A percentile compares a stretch with the other conserved stretches of the same genome.
These are phyloP conservation scores for Nyctibius grandis DNA, from an alignment of 2,797 vertebrate species.

Conservation along the genomic window DNA sequence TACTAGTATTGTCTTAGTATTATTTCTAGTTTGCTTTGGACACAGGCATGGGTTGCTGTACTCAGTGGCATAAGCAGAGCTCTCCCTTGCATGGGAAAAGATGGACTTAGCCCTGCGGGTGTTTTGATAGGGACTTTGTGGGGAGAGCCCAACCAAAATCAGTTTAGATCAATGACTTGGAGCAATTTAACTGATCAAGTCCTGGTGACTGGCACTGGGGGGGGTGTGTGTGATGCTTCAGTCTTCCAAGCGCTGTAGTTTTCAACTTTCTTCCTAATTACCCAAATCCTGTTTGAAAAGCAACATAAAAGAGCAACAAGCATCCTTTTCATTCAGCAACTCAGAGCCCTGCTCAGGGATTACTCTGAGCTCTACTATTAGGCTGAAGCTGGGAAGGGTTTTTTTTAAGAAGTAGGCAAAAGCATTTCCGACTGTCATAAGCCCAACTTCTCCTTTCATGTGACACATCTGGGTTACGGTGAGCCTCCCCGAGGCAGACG, in stretches of 20 bases:
- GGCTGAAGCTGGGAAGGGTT: neutral
- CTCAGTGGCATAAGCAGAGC: neutral
- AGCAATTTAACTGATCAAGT: neutral
- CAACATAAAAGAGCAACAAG: neutral
- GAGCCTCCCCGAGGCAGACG: neutral
- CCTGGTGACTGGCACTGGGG: neutral
- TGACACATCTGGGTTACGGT: conserved; percentile 60
- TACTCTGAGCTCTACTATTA: neutral
- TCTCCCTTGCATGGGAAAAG: neutral
- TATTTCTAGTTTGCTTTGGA: neutral
- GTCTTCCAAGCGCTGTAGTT: neutral
- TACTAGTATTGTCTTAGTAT: neutral
- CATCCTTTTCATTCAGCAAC: neutral
- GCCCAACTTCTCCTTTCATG: conserved; percentile 10
- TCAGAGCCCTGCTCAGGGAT: neutral
- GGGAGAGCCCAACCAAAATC: neutral
- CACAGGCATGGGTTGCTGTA: neutral
- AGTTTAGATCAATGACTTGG: neutral
- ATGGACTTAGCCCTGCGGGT: neutral
- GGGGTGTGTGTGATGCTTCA: neutral
- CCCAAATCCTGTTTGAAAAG: neutral
- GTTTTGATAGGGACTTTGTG: neutral
- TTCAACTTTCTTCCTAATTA: neutral
- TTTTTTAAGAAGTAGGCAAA: neutral
- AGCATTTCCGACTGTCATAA: conserved; percentile 1